These are phyloP conservation scores for Alectoris magna DNA, from an alignment of 2,797 vertebrate genomes.

Conservation along the genomic window DNA sequence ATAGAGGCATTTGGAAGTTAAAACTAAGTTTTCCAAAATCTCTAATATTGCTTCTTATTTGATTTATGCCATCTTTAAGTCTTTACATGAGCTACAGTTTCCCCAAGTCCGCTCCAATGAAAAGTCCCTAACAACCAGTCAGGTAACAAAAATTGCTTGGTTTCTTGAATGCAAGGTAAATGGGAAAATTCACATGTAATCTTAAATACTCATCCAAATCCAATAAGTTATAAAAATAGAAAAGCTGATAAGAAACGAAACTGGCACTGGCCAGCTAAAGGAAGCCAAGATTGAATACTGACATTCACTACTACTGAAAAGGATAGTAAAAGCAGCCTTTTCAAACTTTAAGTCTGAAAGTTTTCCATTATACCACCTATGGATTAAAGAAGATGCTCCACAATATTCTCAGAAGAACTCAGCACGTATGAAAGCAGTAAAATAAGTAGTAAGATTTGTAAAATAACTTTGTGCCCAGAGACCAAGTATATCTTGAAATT, in stretches of 20 bases:
- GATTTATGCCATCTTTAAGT: not conserved
- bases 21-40: not conserved
- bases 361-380: not conserved
- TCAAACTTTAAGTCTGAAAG: slow-evolving; percentile 6
- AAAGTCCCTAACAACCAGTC: not conserved
- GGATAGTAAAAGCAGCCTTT: not conserved
- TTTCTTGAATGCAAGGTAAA: slow-evolving; percentile 8
- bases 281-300: slow-evolving; percentile 18
- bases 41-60: not conserved
- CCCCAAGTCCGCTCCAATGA: not conserved
- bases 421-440: not conserved
- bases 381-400: not conserved
- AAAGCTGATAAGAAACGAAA: slow-evolving; percentile 50
- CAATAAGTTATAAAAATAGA: slow-evolving; percentile 53
- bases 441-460: not conserved
- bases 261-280: slow-evolving; percentile 6
- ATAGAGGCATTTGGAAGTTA: not conserved
- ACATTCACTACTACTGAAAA: not conserved
- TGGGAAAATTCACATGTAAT: slow-evolving; percentile 55
- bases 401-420: not conserved
- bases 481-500: not conserved
- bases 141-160: not conserved
- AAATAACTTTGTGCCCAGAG: not conserved
- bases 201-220: slow-evolving; percentile 54
- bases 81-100: not conserved